Evolutionary conservation across 2,888 invertebrate genomes (phyloP).

Genomic region (Dascillus cervinus): DNA sequence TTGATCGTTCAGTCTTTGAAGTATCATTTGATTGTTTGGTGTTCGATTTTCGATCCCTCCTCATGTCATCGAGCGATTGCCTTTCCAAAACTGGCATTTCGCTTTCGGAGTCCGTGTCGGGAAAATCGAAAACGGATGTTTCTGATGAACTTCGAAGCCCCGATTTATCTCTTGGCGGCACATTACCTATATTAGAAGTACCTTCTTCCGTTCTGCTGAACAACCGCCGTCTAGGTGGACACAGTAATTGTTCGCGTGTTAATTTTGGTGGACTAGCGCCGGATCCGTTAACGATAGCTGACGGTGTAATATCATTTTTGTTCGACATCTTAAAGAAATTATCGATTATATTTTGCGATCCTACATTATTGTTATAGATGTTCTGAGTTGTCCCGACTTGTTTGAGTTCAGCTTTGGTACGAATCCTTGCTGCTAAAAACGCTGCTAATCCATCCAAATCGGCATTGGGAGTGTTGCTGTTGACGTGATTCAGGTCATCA

Average conservation of each 20-base stretch:
- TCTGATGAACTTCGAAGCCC: slow-evolving; percentile 53
- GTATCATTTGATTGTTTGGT: slow-evolving; percentile 49
- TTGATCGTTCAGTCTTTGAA: slow-evolving; percentile 21
- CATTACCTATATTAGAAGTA: slow-evolving; percentile 28
- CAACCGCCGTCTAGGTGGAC: slow-evolving; percentile 43
- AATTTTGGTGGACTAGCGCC: slow-evolving; percentile 12
- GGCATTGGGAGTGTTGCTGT: slow-evolving; percentile 25
- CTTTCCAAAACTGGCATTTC: slow-evolving; percentile 55
- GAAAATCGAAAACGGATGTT: slow-evolving; percentile 57
- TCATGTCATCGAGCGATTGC: slow-evolving; percentile 60
- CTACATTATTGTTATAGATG: slow-evolving; percentile 17
- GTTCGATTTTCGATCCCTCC: slow-evolving; percentile 49
- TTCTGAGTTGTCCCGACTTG: slow-evolving; percentile 32
- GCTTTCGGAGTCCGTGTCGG: slow-evolving; percentile 55
- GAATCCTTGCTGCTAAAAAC: slow-evolving; percentile 62
- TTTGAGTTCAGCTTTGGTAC: slow-evolving; percentile 82
- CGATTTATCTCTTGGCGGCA: slow-evolving; percentile 42
- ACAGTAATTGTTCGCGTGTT: slow-evolving; percentile 7
- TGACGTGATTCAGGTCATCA: slow-evolving; percentile 21
- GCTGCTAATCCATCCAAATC: slow-evolving; percentile 52
- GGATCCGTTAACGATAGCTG: slow-evolving; percentile 9
- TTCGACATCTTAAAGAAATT: slow-evolving; percentile 39
- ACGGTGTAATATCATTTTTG: slow-evolving; percentile 32
- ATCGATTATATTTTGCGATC: slow-evolving; percentile 18
- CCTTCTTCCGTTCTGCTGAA: slow-evolving; percentile 57